Base-by-base conservation (phyloP, 2,797 vertebrate genomes). In the Eulemur rubriventer region DNA sequence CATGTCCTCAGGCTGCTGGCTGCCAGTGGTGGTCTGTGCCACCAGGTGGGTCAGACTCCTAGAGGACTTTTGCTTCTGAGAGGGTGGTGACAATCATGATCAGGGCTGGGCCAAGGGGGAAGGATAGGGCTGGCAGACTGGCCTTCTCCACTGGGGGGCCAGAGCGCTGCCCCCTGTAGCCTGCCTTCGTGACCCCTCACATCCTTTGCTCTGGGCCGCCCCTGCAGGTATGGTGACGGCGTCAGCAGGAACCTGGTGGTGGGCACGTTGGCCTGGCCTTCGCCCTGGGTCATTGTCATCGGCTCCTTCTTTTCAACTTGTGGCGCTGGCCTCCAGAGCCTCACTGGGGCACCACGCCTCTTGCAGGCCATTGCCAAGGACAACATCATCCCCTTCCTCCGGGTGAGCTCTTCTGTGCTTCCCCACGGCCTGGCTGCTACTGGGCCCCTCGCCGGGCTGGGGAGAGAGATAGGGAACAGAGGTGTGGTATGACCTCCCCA, bases 231-330 rank as follows among this genome's bases (percentile, higher is more conserved):
- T 0, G 99, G 99, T 0, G 99, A 99, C 0, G 99, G 99, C 0
- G 99, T 99, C 93, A 99, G 98, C 93, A 99, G 98, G 98, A 99
- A 99, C 97, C 75, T 99, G 82, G 99, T 99, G 95, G 99, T 99
- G 96, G 99, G 99, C 38, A 99, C 99, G 0, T 99, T 99, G 13
- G 99, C 99, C 0, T 99, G 99, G 99, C 99, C 99, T 17, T 99
- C 99, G 0, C 99, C 99, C 0, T 99, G 99, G 99, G 99, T 99
- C 96, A 99, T 99, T 18, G 99, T 99, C 87, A 99, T 99, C 0
- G 99, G 99, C 7, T 99, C 99, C 69, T 99, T 99, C 98, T 99
- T 99, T 98, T 99, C 99, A 41, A 99, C 99, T 0, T 99, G 99
- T 0, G 99, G 99, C 3, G 99, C 99, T 0, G 99, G 99, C 0